Percentiles rank a stretch among this genome's conserved stretches.
These are phyloP conservation scores for Andricus quercusramuli DNA, from an alignment of 2,888 invertebrate species.

Conservation along the genomic window DNA sequence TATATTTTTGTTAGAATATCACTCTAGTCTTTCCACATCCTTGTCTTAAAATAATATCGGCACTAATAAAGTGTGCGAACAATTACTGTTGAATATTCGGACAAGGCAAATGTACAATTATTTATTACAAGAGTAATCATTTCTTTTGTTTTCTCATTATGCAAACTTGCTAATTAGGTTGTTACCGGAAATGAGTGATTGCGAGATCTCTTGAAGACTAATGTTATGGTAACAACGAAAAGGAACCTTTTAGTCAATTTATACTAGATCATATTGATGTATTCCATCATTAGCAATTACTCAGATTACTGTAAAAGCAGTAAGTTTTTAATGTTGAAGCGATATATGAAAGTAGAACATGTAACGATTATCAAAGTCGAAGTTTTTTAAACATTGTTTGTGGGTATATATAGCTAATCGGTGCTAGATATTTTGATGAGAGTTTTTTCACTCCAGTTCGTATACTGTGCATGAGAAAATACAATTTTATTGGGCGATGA, in stretches of 20 bases:
- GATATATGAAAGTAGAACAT: conserved; percentile 37
- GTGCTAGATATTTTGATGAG: conserved; percentile 29
- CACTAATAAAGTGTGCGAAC: background rate
- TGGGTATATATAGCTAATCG: conserved; percentile 9
- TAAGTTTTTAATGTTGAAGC: conserved; percentile 14
- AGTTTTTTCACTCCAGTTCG: conserved; percentile 7
- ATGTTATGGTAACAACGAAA: conserved; percentile 33
- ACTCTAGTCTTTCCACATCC: conserved; percentile 29
- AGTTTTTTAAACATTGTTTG: conserved; percentile 14
- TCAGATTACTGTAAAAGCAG: background rate
- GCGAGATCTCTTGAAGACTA: conserved; percentile 19
- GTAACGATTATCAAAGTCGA: conserved; percentile 3
- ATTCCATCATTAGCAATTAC: conserved; percentile 31
- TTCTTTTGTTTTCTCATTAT: conserved; percentile 28
- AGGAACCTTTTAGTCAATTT: conserved; percentile 31
- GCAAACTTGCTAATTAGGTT: conserved; percentile 12
- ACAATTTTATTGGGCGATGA: background rate
- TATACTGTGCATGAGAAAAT: background rate
- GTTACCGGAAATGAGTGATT: conserved; percentile 20
- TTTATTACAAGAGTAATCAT: conserved; percentile 5
- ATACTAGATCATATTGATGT: conserved; percentile 29
- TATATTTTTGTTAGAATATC: conserved; percentile 31
- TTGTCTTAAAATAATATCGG: background rate
- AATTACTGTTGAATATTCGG: background rate
- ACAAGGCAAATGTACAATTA: background rate